Base-by-base conservation (phyloP, 2,888 invertebrate species). In the Philereme transversata region DNA sequence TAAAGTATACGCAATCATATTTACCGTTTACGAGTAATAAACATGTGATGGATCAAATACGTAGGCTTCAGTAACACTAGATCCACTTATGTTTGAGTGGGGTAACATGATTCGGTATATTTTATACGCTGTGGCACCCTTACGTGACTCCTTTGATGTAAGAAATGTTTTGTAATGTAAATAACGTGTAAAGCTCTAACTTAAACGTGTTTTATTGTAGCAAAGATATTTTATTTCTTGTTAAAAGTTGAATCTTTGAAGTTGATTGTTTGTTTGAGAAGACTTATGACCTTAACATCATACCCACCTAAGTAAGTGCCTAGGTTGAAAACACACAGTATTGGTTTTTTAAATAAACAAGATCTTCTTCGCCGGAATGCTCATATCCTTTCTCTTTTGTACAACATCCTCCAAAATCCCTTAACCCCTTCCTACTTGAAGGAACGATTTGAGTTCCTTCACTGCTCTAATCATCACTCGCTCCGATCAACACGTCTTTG, bases 161-260 rank as follows among this genome's bases (percentile, higher is more conserved):
- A 60, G 56, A 70, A 74, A 58, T 70, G 59, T 69, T 69, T 58
- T 62, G 57, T 55, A 58, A 70, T 69, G 67, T 70, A 73, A 70
- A 76, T 68, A 72, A 51, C 54, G 58, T 66, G 68, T 73, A 64
- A 70, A 71, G 72, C 22, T 22, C 22, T 22, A 22, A 1, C 73
- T 69, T 70, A 67, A 65, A 67, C 66, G 62, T 63, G 66, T 10
- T 62, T 53, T 7, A 46, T 34, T 38, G 55, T 47, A 53, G 5
- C n/a, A 45, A 22, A 45, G 45, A 22, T 45, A 45, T 45, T 22
- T 45, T 38, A 6, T 38, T 38, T 38, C 2, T 10, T n/a, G 10
- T 10, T 10, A 5, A 10, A 2, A 4, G 5, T 43, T 10, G n/a
- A 10, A 43, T n/a, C 43, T 43, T 41, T 8, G 9, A 41, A 0